Evolutionary conservation across 1,140 invertebrate species (phyloP), one percentile per base, ranked within the genome.

Genomic region (Leucophenga varia): DNA sequence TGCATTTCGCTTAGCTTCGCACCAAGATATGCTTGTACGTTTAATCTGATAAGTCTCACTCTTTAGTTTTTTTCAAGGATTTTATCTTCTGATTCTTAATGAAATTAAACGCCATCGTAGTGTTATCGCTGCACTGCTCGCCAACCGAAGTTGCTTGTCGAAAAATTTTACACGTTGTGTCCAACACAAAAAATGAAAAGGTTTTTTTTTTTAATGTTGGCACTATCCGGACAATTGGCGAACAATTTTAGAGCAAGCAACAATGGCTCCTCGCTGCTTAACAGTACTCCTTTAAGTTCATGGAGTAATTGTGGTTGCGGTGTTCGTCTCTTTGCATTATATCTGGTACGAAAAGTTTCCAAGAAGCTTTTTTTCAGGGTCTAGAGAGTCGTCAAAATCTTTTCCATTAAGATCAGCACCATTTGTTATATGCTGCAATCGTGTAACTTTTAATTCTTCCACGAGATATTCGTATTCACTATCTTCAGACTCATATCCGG

Each of bases 101-200:
- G 52, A 85, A 75, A 59, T 78, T 78, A 72, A 84, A 86, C 17
- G 81, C 80, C 47, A 80, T 80, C 55, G 80, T 84, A 6, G 83
- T 58, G 37, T 84, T 78, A 8, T 68, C 52, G 75, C 61, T 54
- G 58, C 59, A 55, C 68, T 76, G 14, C 36, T 55, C 43, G 59
- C 53, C 63, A 59, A 69, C 42, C 2, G 54, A 53, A 7, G 71
- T 65, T 19, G 58, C 49, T 19, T 57, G 54, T 42, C 61, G 43
- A 13, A 54, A 54, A 41, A 64, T 82, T 31, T 70, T 78, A 56
- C 72, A 68, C 61, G 82, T 84, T 47, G 81, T 81, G 59, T 85
- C 82, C 43, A 84, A 78, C 47, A 86, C 81, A 71, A 79, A 76
- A 43, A 73, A 69, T 6, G 81, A 72, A 31, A 85, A 63, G 20